Evolutionary conservation across 2,888 invertebrate genomes (phyloP).

Genomic region (Acanthosepion esculentum): DNA sequence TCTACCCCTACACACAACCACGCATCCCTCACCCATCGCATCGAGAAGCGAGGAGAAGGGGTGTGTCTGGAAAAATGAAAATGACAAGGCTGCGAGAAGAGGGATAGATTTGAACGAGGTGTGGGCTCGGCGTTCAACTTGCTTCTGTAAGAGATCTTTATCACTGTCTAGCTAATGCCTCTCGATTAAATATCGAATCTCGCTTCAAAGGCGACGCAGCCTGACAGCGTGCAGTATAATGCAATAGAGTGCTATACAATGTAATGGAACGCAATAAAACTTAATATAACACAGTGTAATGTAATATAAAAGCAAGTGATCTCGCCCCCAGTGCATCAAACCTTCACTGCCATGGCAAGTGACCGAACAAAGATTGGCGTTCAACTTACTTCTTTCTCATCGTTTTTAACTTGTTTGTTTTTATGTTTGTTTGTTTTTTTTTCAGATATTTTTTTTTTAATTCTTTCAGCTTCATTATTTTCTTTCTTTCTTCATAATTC

Average conservation of each 20-base stretch:
- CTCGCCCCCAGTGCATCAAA: not conserved
- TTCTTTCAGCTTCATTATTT: not conserved
- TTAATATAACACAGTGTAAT: not conserved
- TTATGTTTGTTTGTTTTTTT: not conserved
- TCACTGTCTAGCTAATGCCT: constrained; percentile 33
- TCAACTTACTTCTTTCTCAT: not conserved
- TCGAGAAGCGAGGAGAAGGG: too few species aligned
- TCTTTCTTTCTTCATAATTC: not conserved
- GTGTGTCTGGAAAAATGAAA: too few species aligned
- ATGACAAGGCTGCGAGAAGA: too few species aligned
- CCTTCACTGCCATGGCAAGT: not conserved
- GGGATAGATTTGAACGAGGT: not conserved
- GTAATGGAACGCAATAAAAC: not conserved
- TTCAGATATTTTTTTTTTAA: not conserved
- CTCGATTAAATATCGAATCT: not conserved
- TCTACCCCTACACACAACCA: too few species aligned
- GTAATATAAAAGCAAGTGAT: not conserved
- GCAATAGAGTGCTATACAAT: constrained; percentile 6
- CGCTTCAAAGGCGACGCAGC: not conserved
- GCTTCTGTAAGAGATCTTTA: not conserved
- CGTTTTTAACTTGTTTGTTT: not conserved
- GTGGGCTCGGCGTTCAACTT: not conserved
- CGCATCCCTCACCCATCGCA: not conserved
- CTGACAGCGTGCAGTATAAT: not conserved
- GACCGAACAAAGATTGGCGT: not conserved